Conservation (phyloP, 2,888 invertebrate species). For the Andricus quercusramuli region DNA sequence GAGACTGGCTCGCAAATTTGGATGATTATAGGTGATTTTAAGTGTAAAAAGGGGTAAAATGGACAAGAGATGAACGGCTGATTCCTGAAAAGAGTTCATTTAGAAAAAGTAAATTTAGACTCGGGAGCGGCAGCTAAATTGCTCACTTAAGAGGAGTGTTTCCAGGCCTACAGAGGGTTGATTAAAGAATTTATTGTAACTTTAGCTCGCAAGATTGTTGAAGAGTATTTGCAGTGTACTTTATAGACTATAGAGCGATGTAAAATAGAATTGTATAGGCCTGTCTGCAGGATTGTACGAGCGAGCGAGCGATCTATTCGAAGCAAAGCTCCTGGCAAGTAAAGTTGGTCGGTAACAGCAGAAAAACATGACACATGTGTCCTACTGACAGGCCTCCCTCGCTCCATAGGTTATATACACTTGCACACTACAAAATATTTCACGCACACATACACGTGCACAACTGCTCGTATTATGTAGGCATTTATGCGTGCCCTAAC, state of each 20-base stretch:
- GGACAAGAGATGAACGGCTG: neutral
- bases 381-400: slow-evolving; percentile 60
- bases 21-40: neutral
- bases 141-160: neutral
- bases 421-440: slow-evolving; percentile 5
- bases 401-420: slow-evolving; percentile 41
- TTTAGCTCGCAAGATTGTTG: slow-evolving; percentile 42
- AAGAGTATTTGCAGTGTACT: slow-evolving; percentile 3
- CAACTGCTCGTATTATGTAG: slow-evolving; percentile 14
- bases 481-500: neutral
- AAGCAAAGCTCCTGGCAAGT: slow-evolving; percentile 51
- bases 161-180: neutral
- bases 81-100: neutral
- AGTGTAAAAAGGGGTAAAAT: neutral
- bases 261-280: slow-evolving; percentile 26
- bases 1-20: no score
- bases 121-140: neutral
- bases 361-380: slow-evolving; percentile 61
- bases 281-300: neutral
- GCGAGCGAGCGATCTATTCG: slow-evolving; percentile 17
- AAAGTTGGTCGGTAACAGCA: slow-evolving; percentile 53
- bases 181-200: slow-evolving; percentile 25
- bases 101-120: slow-evolving; percentile 12
- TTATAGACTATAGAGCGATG: neutral
- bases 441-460: slow-evolving; percentile 8